Evolutionary conservation across 1,140 invertebrate genomes (phyloP).

Genomic region (Lepidurus arcticus): DNA sequence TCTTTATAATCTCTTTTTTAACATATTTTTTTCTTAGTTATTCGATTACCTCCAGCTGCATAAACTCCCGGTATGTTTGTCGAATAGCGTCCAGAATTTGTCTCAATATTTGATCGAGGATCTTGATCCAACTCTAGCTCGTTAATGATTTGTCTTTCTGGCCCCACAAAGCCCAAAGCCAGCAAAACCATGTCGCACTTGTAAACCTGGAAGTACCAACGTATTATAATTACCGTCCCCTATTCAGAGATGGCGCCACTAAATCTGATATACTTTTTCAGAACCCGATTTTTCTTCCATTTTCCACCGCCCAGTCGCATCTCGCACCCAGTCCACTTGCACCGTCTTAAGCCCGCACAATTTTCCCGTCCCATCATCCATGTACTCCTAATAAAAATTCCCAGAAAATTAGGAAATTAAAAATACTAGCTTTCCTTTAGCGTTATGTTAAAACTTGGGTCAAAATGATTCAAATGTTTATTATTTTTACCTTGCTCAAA

Average conservation of each 20-base stretch:
- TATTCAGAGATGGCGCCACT: not conserved
- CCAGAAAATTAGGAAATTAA: conserved; percentile 26
- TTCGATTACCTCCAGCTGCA: conserved; percentile 80
- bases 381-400: conserved; percentile 63
- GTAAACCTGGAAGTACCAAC: conserved; percentile 52
- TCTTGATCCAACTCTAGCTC: conserved; percentile 81
- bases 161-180: conserved; percentile 98
- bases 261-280: conserved; percentile 54
- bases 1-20: not conserved
- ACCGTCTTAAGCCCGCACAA: conserved; percentile 85
- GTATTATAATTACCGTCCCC: not conserved
- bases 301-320: conserved; percentile 80
- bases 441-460: too few relatives aligned
- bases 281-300: conserved; percentile 82
- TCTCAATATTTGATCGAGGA: conserved; percentile 86
- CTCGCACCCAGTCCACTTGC: conserved; percentile 87
- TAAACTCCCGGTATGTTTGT: conserved; percentile 84
- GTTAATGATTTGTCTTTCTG: conserved; percentile 80
- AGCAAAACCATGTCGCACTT: conserved; percentile 88
- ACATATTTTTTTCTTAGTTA: not conserved
- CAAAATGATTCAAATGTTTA: too few relatives aligned
- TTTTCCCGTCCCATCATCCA: conserved; percentile 83
- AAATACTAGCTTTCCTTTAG: too few relatives aligned
- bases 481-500: conserved; percentile 65
- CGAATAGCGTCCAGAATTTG: conserved; percentile 65